These are phyloP conservation scores for Amphiduros pacificus DNA, from an alignment of 2,888 invertebrate genomes.

Conservation along the genomic window DNA sequence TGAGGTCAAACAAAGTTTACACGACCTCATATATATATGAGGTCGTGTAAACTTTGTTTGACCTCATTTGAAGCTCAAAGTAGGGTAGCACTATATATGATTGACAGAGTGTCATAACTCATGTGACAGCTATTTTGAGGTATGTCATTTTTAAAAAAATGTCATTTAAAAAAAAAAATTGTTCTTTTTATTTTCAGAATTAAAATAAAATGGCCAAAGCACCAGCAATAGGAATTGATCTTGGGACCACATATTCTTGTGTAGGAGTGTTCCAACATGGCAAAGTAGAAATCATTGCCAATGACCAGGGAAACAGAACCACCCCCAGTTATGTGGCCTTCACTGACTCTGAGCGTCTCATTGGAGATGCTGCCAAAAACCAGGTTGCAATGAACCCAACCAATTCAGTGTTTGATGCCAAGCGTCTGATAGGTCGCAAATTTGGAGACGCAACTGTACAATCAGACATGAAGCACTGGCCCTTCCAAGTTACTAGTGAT, in stretches of 20 bases:
- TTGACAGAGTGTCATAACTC: no score
- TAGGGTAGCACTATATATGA: no score
- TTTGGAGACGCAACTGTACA: constrained; percentile 78
- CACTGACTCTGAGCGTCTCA: constrained; percentile 61
- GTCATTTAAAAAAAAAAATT: no score
- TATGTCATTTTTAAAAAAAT: no score
- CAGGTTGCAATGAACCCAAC: constrained; percentile 71
- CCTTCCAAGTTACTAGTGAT: constrained; percentile 62
- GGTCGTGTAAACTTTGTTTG: no score
- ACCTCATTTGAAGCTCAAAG: no score
- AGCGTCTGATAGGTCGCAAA: constrained; percentile 76
- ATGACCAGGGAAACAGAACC: constrained; percentile 68
- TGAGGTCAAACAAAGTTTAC: no score
- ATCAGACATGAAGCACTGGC: constrained; percentile 81
- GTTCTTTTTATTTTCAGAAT: no score
- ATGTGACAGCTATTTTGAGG: no score
- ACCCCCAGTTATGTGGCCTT: constrained; percentile 74
- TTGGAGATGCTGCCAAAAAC: constrained; percentile 60
- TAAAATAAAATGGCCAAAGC: constrained; percentile 12
- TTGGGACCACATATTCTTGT: constrained; percentile 78
- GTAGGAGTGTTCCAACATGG: constrained; percentile 58
- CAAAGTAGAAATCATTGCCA: constrained; percentile 62
- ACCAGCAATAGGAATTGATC: constrained; percentile 78
- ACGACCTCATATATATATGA: no score
- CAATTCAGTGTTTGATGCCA: constrained; percentile 68